Evolutionary conservation across 2,797 vertebrate species (phyloP), one percentile per base, ranked within the genome.

Genomic region (Hirundo rustica): DNA sequence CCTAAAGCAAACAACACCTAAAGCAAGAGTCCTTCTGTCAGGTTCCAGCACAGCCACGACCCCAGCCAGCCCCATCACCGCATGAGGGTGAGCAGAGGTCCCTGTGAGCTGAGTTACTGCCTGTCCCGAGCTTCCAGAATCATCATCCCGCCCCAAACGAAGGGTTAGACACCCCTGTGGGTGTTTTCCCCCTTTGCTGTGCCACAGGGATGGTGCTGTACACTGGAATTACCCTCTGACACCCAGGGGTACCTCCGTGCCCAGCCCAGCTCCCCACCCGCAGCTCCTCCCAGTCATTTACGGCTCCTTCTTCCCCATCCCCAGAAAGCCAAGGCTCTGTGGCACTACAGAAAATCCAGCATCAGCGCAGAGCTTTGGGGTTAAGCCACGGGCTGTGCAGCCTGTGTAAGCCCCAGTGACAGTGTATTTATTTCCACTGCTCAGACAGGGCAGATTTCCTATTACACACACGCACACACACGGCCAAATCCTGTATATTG

Each of bases 361-460:
- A 82, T 54, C 79, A 84, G 18, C 0, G 0, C 5, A 19, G 89
- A 93, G 95, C 72, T 94, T 29, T 79, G 95, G 92, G 95, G 92
- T 81, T 94, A 94, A 96, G 87, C 82, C 93, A 65, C 0, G 5
- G 81, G 76, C 76, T 89, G 85, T 73, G 89, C 91, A 82, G 36
- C 13, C 87, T 13, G 11, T 20, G 2, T 53, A 67, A 94, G 78
- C 94, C 95, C 82, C 64, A 10, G 62, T 89, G 96, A 92, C 89
- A 96, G 89, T n/a, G 9, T 4, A 90, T 95, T 94, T 92, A 92
- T 95, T 92, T 81, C 71, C 60, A 47, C 12, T 8, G 88, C 95
- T 92, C 92, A 84, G 95, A 4, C 94, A 76, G 95, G 85, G 92
- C 88, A 92, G 40, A 92, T 96, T 95, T 96, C 94, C 94, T 5